These are phyloP conservation scores for Benitochromis conjunctus DNA, from an alignment of 2,113 vertebrate genomes.

Conservation along the genomic window DNA sequence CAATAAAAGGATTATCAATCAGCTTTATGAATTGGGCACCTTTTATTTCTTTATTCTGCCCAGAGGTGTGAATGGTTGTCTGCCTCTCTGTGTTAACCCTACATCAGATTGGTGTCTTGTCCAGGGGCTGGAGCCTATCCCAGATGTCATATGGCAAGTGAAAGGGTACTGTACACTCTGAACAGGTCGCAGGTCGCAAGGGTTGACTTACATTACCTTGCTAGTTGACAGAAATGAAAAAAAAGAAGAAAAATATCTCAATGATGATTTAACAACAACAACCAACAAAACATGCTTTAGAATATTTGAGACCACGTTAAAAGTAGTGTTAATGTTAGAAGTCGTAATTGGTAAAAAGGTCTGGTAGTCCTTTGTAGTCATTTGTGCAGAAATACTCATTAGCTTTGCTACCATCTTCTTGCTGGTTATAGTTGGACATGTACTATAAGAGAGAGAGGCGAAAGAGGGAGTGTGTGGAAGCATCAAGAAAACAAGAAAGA, in stretches of 20 bases:
- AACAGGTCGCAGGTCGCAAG: neutral
- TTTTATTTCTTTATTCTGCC: neutral
- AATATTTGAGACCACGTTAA: neutral
- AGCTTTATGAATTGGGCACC: neutral
- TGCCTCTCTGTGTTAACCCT: neutral
- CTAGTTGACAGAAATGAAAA: neutral
- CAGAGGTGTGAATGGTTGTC: neutral
- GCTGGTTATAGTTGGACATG: neutral
- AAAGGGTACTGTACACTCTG: neutral
- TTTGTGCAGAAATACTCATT: neutral
- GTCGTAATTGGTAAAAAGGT: accelerated
- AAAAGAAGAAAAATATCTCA: neutral
- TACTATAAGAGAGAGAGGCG: neutral
- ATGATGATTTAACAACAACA: neutral
- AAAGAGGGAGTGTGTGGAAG: neutral
- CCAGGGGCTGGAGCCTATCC: neutral
- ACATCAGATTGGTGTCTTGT: neutral
- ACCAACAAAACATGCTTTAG: neutral
- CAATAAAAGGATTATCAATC: neutral
- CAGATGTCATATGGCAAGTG: neutral
- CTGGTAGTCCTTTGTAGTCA: neutral
- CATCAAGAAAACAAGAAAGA: neutral
- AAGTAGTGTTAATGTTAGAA: neutral
- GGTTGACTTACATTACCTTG: neutral
- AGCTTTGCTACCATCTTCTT: neutral